phyloP scores from a whole-genome alignment of 2,888 invertebrate genomes.

The Criorhina ranunculi region DNA sequence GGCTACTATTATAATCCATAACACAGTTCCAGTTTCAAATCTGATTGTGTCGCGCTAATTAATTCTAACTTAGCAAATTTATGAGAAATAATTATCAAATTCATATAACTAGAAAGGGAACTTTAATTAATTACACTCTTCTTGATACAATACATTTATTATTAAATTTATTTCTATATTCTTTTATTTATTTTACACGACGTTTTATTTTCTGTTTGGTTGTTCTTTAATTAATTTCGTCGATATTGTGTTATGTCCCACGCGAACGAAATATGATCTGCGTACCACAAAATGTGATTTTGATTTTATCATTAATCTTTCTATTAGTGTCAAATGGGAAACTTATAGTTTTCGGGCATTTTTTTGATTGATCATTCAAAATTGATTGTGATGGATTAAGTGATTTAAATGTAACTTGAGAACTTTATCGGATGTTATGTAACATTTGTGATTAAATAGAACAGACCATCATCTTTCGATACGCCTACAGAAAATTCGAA shows the following conservation, averaged over 20 bases:
- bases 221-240: background rate
- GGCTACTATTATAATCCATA: too few species aligned
- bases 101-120: slow-evolving; percentile 1
- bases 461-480: too few species aligned
- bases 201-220: background rate
- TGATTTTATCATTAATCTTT: slow-evolving; percentile 22
- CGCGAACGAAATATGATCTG: slow-evolving; percentile 6
- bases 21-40: background rate
- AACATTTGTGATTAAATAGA: too few species aligned
- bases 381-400: slow-evolving; percentile 1
- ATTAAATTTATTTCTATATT: slow-evolving; percentile 14
- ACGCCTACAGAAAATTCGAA: background rate
- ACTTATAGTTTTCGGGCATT: too few species aligned
- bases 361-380: background rate
- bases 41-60: background rate
- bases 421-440: too few species aligned
- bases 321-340: too few species aligned
- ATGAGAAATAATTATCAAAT: slow-evolving; percentile 26
- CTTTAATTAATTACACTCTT: slow-evolving; percentile 36
- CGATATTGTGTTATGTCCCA: background rate
- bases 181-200: background rate
- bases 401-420: too few species aligned
- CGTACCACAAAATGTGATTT: slow-evolving; percentile 6
- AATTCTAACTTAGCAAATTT: slow-evolving; percentile 19
- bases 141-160: slow-evolving; percentile 38